Base-by-base conservation (phyloP, 2,888 invertebrate genomes). In the Auanema sp. region DNA sequence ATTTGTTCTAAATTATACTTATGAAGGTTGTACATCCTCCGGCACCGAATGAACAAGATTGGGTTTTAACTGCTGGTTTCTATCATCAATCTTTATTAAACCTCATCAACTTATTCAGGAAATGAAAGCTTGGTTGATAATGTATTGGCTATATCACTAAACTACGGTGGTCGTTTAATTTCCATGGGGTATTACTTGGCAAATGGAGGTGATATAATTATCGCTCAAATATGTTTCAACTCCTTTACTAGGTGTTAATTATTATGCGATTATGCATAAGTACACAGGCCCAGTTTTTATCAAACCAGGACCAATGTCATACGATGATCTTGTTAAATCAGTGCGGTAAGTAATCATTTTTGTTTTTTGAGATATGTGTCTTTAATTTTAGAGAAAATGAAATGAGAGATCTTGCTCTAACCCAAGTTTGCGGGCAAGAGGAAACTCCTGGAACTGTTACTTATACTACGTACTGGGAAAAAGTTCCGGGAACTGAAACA, bases 401-500 rank as follows among this genome's bases (percentile, higher is more conserved):
- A 50, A 71, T 77, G 24, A 58, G 80, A n/a, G 79, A 83, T 52
- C 33, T 82, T 49, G 78, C 77, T 0, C 62, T 83, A 11, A 82
- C 82, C 5, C 82, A 81, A 68, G 75, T 82, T 52, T 82, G 82
- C 64, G 82, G 82, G 0, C 82, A 83, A 42, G 82, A 81, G 58
- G 68, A 71, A 23, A 68, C 71, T 62, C 76, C 72, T 3, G 75
- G 75, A 8, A 74, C 71, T 11, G 75, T 78, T 0, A 72, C 76
- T 3, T 82, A 79, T 57, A 75, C 71, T 8, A 83, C 82, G 4
- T 82, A 82, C 60, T 82, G 80, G 80, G 82, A 82, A 40, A 66
- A 72, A 14, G 66, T 81, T 12, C 80, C 82, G 0, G 79, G 78
- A 14, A 78, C 76, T 10, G 70, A 68, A 44, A 77, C 75, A 58